A percentile compares a stretch with the other conserved stretches of the same genome.
Conservation (phyloP, 1,140 invertebrate species). For the Caenorhabditis latens region DNA sequence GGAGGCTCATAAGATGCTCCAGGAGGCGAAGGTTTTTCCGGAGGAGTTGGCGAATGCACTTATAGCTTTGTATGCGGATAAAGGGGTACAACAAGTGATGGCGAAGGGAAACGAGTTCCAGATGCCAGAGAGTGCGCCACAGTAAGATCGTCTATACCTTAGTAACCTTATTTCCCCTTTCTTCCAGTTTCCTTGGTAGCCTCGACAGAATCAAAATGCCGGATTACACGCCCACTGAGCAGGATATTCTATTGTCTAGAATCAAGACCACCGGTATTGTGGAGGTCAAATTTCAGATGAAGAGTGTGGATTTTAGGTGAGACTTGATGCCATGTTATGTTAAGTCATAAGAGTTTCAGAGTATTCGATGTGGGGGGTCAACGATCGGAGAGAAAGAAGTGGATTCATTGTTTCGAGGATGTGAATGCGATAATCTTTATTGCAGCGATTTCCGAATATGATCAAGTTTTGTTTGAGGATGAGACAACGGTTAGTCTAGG, state of each 20-base stretch:
- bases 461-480: constrained; percentile 78
- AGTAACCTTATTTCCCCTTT: constrained; percentile 88
- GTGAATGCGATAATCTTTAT: constrained; percentile 79
- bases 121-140: constrained; percentile 79
- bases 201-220: constrained; percentile 91
- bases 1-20: constrained; percentile 74
- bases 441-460: constrained; percentile 76
- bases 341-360: constrained; percentile 59
- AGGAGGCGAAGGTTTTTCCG: constrained; percentile 75
- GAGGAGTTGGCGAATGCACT: constrained; percentile 73
- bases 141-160: constrained; percentile 82
- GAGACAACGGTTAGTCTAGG: constrained; percentile 73
- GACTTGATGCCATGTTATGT: not conserved
- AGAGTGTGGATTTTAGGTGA: constrained; percentile 76
- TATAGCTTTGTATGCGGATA: constrained; percentile 78
- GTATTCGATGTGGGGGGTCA: constrained; percentile 81
- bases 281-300: constrained; percentile 88
- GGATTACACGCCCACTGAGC: constrained; percentile 94
- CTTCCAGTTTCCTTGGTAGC: constrained; percentile 83
- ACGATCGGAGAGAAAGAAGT: constrained; percentile 80
- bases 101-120: constrained; percentile 79
- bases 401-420: constrained; percentile 80
- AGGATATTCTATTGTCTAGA: constrained; percentile 95
- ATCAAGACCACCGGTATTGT: constrained; percentile 94
- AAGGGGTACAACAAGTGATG: constrained; percentile 77